These are phyloP conservation scores for Glaucopsyche alexis DNA, from an alignment of 2,888 invertebrate species.

Conservation along the genomic window DNA sequence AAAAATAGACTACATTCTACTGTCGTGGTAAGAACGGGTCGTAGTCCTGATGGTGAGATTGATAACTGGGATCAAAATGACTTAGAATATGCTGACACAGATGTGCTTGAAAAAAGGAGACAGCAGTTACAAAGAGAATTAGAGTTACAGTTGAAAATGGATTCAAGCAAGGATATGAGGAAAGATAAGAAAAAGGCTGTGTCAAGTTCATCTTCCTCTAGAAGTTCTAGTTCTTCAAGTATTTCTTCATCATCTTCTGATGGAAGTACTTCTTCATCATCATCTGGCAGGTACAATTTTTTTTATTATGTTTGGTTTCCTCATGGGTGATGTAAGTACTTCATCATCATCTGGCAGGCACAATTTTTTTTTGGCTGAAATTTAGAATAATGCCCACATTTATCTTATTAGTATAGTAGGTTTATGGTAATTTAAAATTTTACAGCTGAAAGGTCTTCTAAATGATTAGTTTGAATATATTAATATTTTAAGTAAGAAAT, in stretches of 20 bases:
- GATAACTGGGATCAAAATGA: constrained; percentile 89
- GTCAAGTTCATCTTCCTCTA: constrained; percentile 85
- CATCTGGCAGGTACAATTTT: constrained; percentile 68
- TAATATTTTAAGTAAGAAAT: too few relatives aligned
- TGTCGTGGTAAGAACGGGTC: constrained; percentile 79
- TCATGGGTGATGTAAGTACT: constrained; percentile 77
- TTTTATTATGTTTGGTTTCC: constrained; percentile 8
- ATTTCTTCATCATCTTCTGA: constrained; percentile 83
- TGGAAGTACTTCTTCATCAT: constrained; percentile 83
- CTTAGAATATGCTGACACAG: constrained; percentile 89
- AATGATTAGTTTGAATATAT: too few relatives aligned
- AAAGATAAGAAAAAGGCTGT: constrained; percentile 85
- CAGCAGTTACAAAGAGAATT: constrained; percentile 88
- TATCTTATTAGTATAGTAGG: too few relatives aligned
- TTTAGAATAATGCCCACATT: too few relatives aligned
- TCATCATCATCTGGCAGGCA: constrained; percentile 80
- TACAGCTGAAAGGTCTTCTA: too few relatives aligned
- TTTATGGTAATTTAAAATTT: too few relatives aligned
- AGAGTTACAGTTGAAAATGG: constrained; percentile 89
- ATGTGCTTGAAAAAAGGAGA: constrained; percentile 87
- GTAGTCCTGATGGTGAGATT: constrained; percentile 83
- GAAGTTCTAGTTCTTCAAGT: constrained; percentile 83
- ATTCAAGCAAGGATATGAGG: constrained; percentile 82
- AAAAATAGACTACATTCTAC: constrained; percentile 83
- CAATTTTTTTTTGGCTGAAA: constrained; percentile 30